Percentiles rank a stretch among this genome's conserved stretches.
Evolutionary conservation across 2,113 vertebrate species (phyloP).

Genomic region (Notothenia rossii): DNA sequence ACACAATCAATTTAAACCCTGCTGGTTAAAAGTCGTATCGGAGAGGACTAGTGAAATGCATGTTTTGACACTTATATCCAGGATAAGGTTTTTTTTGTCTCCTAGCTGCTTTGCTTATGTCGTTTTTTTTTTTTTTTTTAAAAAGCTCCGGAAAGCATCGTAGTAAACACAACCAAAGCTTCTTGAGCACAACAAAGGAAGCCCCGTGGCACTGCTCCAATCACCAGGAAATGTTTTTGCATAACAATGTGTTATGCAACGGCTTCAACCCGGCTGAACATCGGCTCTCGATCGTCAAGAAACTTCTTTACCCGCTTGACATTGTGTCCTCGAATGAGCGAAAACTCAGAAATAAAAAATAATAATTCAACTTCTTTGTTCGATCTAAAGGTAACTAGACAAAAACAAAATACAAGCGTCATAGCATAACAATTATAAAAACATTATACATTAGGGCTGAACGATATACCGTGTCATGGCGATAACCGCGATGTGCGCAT

Average conservation of each 20-base stretch:
- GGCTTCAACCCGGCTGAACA: not conserved
- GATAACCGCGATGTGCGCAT: too few species aligned
- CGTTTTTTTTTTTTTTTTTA: conserved; percentile 6
- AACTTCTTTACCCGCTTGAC: not conserved
- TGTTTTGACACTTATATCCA: conserved; percentile 6
- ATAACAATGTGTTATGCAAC: conserved; percentile 30
- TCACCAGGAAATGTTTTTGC: conserved; percentile 23
- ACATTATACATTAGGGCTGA: too few species aligned
- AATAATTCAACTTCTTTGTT: too few species aligned
- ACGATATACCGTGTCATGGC: too few species aligned
- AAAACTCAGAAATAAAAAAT: too few species aligned
- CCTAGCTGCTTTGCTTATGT: not conserved
- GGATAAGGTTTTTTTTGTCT: too few species aligned
- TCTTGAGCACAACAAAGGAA: conserved; percentile 19
- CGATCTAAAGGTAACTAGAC: not conserved
- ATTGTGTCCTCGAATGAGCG: not conserved
- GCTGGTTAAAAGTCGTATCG: conserved; percentile 11
- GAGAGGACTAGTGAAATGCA: conserved; percentile 12
- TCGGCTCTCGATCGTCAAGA: not conserved
- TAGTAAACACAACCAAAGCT: conserved; percentile 24
- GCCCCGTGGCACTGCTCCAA: conserved; percentile 8
- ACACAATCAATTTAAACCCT: conserved; percentile 28
- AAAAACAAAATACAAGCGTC: too few species aligned
- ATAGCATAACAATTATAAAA: too few species aligned
- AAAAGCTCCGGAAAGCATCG: conserved; percentile 20